Evolutionary conservation across 1,140 invertebrate genomes (phyloP).

Genomic region (Amphibalanus amphitrite): DNA sequence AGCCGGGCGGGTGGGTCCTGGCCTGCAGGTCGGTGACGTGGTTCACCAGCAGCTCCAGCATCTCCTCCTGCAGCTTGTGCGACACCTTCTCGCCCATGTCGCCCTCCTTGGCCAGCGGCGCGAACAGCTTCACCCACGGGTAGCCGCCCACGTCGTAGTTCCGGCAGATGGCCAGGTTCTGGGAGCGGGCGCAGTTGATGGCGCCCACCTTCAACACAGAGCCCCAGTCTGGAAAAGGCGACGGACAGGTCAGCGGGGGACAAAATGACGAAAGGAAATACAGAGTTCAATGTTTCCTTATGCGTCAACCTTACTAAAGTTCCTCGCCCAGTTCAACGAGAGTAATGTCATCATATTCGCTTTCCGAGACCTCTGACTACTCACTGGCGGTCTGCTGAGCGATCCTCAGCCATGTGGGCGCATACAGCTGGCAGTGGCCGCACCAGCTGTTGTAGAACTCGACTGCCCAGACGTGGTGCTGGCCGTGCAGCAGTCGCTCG

Average conservation of each 20-base stretch:
- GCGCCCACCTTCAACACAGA: constrained; percentile 36
- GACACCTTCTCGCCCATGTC: constrained; percentile 21
- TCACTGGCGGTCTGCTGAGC: constrained; percentile 24
- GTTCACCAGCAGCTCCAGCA: not conserved
- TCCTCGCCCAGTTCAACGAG: not conserved
- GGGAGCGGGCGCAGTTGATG: constrained; percentile 54
- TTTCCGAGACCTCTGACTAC: not conserved
- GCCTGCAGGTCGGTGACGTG: not conserved
- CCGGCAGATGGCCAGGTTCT: constrained; percentile 54
- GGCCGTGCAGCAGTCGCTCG: no score
- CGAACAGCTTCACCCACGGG: constrained; percentile 60
- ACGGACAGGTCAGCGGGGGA: not conserved
- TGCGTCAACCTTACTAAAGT: no score
- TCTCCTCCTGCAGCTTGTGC: not conserved
- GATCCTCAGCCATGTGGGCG: constrained; percentile 55
- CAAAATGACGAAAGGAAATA: not conserved
- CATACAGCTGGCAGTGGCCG: constrained; percentile 65
- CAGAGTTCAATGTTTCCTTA: no score
- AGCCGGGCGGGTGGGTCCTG: not conserved
- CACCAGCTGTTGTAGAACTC: constrained; percentile 82
- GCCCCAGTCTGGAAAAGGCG: constrained; percentile 33
- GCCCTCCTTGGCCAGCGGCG: constrained; percentile 27
- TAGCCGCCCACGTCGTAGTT: constrained; percentile 71
- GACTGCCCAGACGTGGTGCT: no score
- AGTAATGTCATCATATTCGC: not conserved